A percentile compares a stretch with the other conserved stretches of the same genome.
Evolutionary conservation across 2,888 invertebrate genomes (phyloP).

Genomic region (Mythimna albipuncta): DNA sequence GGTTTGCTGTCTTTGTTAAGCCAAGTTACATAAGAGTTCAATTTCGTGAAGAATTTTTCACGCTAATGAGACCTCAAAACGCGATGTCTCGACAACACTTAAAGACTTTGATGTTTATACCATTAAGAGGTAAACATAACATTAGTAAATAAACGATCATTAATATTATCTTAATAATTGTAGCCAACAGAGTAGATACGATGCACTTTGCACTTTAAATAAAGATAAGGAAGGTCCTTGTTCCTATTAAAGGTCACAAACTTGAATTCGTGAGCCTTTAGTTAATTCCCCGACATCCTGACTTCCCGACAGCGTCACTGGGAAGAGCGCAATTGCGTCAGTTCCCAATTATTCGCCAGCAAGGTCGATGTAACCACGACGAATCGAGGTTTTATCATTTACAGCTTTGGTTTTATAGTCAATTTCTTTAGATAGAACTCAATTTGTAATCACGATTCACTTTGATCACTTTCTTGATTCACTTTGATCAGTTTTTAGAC

Average conservation of each 20-base stretch:
- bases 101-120: neutral
- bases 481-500: slow-evolving; percentile 44
- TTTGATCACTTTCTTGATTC: slow-evolving; percentile 62
- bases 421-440: slow-evolving; percentile 57
- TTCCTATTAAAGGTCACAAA: slow-evolving; percentile 56
- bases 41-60: slow-evolving; percentile 26
- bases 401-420: slow-evolving; percentile 57
- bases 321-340: slow-evolving; percentile 76
- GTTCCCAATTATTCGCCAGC: slow-evolving; percentile 73
- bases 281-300: slow-evolving; percentile 56
- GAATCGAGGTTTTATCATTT: slow-evolving; percentile 48
- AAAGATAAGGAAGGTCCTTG: slow-evolving; percentile 42
- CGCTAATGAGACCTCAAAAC: slow-evolving; percentile 22
- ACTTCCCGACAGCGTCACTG: slow-evolving; percentile 56
- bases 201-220: slow-evolving; percentile 47
- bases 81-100: slow-evolving; percentile 4
- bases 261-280: slow-evolving; percentile 56
- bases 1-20: slow-evolving; percentile 35
- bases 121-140: slow-evolving; percentile 1
- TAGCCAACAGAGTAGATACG: slow-evolving; percentile 29
- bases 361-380: slow-evolving; percentile 71
- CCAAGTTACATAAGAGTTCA: slow-evolving; percentile 29
- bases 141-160: neutral
- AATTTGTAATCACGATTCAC: slow-evolving; percentile 57
- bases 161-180: slow-evolving; percentile 17